Conservation (phyloP, 2,113 vertebrate genomes). For the Todiramphus saurophagus region DNA sequence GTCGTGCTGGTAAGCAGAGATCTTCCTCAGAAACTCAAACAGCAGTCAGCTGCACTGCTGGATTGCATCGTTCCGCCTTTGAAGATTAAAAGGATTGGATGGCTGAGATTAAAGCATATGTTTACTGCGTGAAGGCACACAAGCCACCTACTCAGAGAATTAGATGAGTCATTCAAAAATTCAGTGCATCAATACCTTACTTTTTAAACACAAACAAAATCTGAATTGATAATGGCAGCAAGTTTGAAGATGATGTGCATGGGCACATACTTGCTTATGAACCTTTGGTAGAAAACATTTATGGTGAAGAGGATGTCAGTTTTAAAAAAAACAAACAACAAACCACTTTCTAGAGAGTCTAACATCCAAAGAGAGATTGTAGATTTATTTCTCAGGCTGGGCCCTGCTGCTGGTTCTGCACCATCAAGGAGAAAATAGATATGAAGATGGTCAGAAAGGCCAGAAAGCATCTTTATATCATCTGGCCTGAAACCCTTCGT, state of each 20-base stretch:
- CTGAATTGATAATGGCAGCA: background rate
- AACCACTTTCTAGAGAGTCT: background rate
- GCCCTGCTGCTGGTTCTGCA: background rate
- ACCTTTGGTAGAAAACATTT: background rate
- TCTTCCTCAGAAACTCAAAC: background rate
- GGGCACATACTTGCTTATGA: background rate
- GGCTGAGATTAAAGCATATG: conserved; percentile 18
- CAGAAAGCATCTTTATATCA: background rate
- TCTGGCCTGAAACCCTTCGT: background rate
- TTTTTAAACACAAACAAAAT: conserved; percentile 33
- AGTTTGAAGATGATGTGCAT: background rate
- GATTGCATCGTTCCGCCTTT: background rate
- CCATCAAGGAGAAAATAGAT: background rate
- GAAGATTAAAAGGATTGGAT: conserved; percentile 27
- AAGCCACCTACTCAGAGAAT: conserved; percentile 46
- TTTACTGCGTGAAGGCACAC: background rate
- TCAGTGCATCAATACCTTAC: conserved; percentile 4
- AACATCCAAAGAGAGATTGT: background rate
- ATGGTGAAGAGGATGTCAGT: background rate
- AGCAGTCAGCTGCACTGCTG: background rate
- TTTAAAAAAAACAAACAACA: background rate
- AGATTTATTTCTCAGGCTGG: background rate
- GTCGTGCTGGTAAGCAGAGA: background rate
- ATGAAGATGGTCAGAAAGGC: background rate
- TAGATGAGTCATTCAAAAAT: conserved; percentile 60